Evolutionary conservation across 2,797 vertebrate genomes (phyloP), one percentile per base, ranked within the genome.

Genomic region (Micropoecilia bifurca): DNA sequence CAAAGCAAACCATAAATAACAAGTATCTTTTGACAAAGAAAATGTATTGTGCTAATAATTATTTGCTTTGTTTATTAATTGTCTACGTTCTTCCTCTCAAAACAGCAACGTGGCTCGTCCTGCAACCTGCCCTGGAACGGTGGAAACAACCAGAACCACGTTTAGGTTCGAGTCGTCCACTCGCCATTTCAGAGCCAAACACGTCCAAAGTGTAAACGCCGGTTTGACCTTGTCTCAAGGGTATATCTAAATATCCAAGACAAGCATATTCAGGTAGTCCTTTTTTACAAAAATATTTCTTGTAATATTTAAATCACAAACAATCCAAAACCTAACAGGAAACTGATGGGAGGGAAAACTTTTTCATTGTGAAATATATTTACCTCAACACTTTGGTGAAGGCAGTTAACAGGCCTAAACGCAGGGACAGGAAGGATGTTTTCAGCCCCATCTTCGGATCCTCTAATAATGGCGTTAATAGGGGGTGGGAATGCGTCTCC

Each of bases 381-480:
- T 96, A 96, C 96, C 96, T 96, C 95, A 90, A 90, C 90, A 94
- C 92, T 95, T 94, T 91, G 95, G 85, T 93, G 95, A 93, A 95
- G 89, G 93, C 89, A 93, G 94, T 92, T 86, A 96, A 95, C 94
- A 95, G 96, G 95, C 96, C 96, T 96, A 96, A 94, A 95, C 87
- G 92, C 90, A 93, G 92, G 91, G 91, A 87, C 89, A 95, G 92
- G 88, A 94, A 90, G 91, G 91, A 92, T 87, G 91, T 91, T 95
- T 96, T 94, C 95, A 93, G 93, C 95, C 93, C 95, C 96, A 95
- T 96, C 95, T 94, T 93, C 95, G 93, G 94, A 95, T 96, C 96
- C 91, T 95, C 81, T 93, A 94, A 91, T 92, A 96, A 80, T 94
- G 92, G 87, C 90, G 85, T 93, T 93, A 91, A 92, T 92, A 89